Evolutionary conservation across 2,888 invertebrate genomes (phyloP).

Genomic region (Fragum whitleyi): DNA sequence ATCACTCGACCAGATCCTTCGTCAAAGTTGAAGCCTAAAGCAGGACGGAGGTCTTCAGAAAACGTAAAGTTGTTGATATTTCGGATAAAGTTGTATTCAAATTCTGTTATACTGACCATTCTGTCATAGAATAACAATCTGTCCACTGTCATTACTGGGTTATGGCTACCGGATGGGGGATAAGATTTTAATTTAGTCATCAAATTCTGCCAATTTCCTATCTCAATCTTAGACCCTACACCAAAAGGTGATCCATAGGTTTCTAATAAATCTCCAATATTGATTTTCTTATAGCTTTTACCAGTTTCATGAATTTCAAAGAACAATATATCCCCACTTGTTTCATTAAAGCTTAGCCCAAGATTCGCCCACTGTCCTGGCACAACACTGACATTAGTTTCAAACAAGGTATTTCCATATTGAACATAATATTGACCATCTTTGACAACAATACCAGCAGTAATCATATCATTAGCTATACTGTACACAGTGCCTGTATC

Average conservation of each 20-base stretch:
- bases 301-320: conserved; percentile 44
- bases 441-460: conserved; percentile 48
- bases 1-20: conserved; percentile 35
- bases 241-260: conserved; percentile 39
- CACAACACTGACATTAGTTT: conserved; percentile 56
- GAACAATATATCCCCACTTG: conserved; percentile 38
- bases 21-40: conserved; percentile 50
- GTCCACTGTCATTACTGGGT: conserved; percentile 34
- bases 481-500: conserved; percentile 47
- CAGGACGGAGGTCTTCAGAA: conserved; percentile 25
- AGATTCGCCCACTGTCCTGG: conserved; percentile 69
- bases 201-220: conserved; percentile 56
- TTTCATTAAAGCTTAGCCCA: conserved; percentile 44
- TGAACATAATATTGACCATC: conserved; percentile 46
- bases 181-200: conserved; percentile 18
- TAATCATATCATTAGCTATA: conserved; percentile 38
- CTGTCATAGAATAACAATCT: conserved; percentile 36
- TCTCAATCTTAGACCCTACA: conserved; percentile 16
- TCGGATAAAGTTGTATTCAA: conserved; percentile 3
- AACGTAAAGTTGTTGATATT: conserved; percentile 11
- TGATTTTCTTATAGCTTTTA: conserved; percentile 33
- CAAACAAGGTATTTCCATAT: conserved; percentile 44
- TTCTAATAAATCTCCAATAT: conserved; percentile 34
- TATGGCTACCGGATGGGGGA: conserved; percentile 14
- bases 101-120: conserved; percentile 1